These are phyloP conservation scores for Campylorhamphus procurvoides DNA, from an alignment of 2,113 vertebrate species.

Conservation along the genomic window DNA sequence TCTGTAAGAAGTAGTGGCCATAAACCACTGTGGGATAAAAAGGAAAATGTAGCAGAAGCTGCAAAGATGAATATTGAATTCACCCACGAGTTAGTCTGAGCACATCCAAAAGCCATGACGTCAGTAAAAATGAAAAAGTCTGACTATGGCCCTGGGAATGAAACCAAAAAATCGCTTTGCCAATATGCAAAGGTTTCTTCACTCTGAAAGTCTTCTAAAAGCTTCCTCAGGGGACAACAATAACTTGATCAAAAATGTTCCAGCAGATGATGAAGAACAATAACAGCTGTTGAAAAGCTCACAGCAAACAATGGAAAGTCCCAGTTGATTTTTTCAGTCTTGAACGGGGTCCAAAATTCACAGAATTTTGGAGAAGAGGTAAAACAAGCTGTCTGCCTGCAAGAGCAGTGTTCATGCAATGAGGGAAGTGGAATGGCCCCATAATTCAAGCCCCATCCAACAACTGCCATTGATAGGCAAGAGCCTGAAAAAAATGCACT, in stretches of 20 bases:
- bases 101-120: conserved; percentile 33
- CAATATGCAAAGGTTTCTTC: background rate
- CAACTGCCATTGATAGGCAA: background rate
- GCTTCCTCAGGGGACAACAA: conserved; percentile 36
- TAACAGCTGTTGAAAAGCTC: conserved; percentile 51
- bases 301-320: conserved; percentile 53
- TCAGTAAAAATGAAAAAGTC: conserved; percentile 34
- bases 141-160: conserved; percentile 27
- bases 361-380: conserved; percentile 17
- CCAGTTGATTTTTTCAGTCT: background rate
- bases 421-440: background rate
- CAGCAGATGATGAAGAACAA: conserved; percentile 55
- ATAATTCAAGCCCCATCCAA: background rate
- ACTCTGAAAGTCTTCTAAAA: conserved; percentile 3
- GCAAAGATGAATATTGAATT: background rate
- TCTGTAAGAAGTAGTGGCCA: background rate
- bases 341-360: background rate
- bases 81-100: background rate
- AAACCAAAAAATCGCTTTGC: conserved; percentile 28
- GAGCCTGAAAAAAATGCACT: background rate
- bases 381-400: background rate
- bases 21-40: background rate
- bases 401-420: rapidly evolving
- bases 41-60: background rate
- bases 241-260: conserved; percentile 17